These are phyloP conservation scores for Cremastinae sp. DNA, from an alignment of 2,888 invertebrate species.

Conservation along the genomic window DNA sequence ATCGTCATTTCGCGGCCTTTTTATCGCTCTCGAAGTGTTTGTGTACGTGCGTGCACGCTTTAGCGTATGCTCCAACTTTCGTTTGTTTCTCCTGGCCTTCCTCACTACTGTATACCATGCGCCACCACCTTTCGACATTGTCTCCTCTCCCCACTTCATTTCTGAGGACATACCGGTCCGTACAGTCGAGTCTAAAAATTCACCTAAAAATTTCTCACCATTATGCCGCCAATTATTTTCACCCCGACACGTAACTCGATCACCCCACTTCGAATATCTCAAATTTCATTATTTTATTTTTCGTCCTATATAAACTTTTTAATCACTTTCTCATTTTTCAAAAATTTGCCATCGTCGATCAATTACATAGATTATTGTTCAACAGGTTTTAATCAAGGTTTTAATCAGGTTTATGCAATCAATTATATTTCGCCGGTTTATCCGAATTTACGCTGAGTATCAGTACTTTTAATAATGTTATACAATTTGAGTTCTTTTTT, in stretches of 20 bases:
- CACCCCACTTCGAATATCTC: too few species aligned
- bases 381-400: too few species aligned
- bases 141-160: neutral
- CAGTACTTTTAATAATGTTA: too few species aligned
- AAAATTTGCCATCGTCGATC: too few species aligned
- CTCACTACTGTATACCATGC: slow-evolving; percentile 36
- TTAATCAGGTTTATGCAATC: too few species aligned
- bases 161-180: slow-evolving; percentile 8
- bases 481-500: neutral
- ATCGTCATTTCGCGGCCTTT: slow-evolving; percentile 23
- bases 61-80: slow-evolving; percentile 19
- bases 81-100: slow-evolving; percentile 49
- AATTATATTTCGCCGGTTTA: too few species aligned
- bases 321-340: too few species aligned
- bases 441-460: too few species aligned
- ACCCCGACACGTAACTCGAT: neutral
- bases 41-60: neutral
- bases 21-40: neutral
- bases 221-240: neutral
- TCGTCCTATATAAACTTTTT: too few species aligned
- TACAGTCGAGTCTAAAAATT: slow-evolving; percentile 5
- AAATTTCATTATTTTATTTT: too few species aligned
- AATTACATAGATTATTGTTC: too few species aligned
- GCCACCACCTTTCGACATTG: slow-evolving; percentile 29
- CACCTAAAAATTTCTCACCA: neutral